A percentile compares a stretch with the other conserved stretches of the same genome.
Evolutionary conservation across 2,113 vertebrate genomes (phyloP).

Genomic region (Thamnophis sirtalis): DNA sequence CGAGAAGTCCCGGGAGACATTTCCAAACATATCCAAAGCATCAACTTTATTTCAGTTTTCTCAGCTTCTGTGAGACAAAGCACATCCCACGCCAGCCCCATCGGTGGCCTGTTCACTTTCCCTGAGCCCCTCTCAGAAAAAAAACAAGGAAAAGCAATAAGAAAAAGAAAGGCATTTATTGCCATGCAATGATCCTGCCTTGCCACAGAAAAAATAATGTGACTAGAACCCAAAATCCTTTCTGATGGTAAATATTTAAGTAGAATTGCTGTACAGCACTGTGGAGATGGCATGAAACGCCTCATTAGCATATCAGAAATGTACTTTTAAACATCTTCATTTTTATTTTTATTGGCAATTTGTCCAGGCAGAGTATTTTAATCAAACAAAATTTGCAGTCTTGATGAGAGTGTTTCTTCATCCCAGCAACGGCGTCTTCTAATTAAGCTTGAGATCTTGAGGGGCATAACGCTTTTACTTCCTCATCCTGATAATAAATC

Average conservation of each 20-base stretch:
- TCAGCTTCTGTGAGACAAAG: background rate
- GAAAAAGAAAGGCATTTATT: background rate
- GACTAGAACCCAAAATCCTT: background rate
- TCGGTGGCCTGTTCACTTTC: background rate
- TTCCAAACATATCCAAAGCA: background rate
- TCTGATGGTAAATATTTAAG: background rate
- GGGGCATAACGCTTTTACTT: background rate
- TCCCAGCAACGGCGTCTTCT: background rate
- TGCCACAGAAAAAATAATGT: background rate
- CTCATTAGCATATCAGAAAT: background rate
- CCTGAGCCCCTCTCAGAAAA: background rate
- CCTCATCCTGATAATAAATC: background rate
- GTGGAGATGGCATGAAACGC: background rate
- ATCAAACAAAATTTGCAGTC: background rate
- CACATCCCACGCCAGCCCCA: background rate
- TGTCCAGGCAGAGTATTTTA: conserved; percentile 5
- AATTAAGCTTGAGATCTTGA: background rate
- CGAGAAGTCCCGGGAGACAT: background rate
- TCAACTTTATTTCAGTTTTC: background rate
- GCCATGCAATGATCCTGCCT: background rate
- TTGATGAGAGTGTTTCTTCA: background rate
- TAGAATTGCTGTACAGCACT: no score
- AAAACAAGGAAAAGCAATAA: background rate
- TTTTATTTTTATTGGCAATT: conserved; percentile 22
- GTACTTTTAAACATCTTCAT: background rate